phyloP scores from a whole-genome alignment of 2,797 vertebrate genomes.

The Oreochromis mossambicus region DNA sequence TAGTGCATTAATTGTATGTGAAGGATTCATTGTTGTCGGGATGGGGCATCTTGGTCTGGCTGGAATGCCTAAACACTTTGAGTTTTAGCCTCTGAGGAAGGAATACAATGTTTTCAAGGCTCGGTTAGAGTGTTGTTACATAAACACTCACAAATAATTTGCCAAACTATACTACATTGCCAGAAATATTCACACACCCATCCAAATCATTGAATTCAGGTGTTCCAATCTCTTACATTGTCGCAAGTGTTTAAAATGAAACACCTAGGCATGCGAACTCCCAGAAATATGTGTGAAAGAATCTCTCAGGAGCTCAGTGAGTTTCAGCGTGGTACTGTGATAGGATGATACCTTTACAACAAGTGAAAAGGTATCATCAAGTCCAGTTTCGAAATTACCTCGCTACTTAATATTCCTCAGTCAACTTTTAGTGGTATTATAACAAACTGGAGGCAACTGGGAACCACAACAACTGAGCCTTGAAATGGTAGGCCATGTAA shows the following conservation, averaged over 20 bases:
- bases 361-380: neutral
- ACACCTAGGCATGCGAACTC: neutral
- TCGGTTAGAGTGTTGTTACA: neutral
- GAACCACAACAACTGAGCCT: neutral
- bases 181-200: neutral
- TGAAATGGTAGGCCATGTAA: neutral
- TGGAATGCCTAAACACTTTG: neutral
- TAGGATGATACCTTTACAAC: neutral
- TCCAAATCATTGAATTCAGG: neutral
- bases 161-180: neutral
- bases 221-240: neutral
- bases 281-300: neutral
- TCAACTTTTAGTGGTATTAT: neutral
- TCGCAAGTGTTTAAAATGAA: neutral
- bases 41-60: neutral
- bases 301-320: neutral
- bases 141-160: neutral
- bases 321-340: neutral
- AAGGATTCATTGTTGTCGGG: neutral
- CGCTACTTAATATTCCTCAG: neutral
- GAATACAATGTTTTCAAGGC: neutral
- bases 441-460: neutral
- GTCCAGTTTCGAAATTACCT: neutral
- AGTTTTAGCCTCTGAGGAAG: neutral
- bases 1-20: neutral